Evolutionary conservation across 2,797 vertebrate species (phyloP).

Genomic region (Sitta carolinensis): DNA sequence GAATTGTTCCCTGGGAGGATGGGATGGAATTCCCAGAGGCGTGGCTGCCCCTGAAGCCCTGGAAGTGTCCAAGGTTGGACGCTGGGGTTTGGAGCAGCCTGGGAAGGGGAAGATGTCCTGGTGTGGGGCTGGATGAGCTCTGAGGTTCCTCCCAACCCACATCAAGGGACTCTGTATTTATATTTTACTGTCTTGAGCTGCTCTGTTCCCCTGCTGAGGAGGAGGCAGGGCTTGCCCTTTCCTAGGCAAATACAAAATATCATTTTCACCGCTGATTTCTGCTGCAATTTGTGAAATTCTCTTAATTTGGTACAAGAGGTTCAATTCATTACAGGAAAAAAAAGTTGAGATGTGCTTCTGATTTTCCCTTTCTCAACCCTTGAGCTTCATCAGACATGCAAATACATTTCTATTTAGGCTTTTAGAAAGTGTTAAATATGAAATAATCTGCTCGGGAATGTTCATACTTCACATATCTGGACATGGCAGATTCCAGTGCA

Average conservation of each 20-base stretch:
- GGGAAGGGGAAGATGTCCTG: background rate
- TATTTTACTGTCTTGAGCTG: background rate
- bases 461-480: constrained; percentile 72
- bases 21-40: background rate
- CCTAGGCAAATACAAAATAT: background rate
- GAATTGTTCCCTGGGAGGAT: background rate
- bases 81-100: background rate
- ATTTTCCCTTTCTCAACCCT: background rate
- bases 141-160: background rate
- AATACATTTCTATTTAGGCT: constrained; percentile 52
- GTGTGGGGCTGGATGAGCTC: background rate
- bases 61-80: background rate
- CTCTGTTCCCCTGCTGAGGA: background rate
- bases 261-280: background rate
- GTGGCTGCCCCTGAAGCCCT: background rate
- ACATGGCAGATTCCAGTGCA: constrained; percentile 69
- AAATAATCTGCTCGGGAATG: constrained; percentile 49
- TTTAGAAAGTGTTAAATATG: constrained; percentile 36
- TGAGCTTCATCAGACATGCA: constrained; percentile 59
- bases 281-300: background rate
- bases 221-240: background rate
- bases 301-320: background rate
- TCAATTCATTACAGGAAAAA: background rate
- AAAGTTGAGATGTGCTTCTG: background rate
- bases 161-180: background rate